phyloP scores from a whole-genome alignment of 2,888 invertebrate genomes.

The Morpho achilles region DNA sequence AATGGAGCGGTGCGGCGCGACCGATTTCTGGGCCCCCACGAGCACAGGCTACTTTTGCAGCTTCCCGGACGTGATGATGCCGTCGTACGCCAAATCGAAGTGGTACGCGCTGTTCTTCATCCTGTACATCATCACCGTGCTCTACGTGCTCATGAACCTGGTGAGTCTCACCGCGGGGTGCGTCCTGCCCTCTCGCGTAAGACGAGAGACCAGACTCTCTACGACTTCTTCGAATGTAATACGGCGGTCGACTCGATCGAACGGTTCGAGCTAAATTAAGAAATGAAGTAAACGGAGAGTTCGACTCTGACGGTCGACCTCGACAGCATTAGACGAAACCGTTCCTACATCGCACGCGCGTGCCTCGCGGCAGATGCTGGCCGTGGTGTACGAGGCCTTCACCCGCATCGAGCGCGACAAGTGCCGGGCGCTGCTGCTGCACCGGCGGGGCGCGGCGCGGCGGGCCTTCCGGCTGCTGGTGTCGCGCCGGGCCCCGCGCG shows the following conservation, averaged over 20 bases:
- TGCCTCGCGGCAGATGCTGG: conserved; percentile 82
- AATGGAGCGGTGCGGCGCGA: background rate
- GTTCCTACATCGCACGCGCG: no score
- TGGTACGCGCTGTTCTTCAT: conserved; percentile 94
- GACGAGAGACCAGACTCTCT: no score
- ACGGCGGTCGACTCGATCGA: background rate
- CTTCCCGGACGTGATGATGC: conserved; percentile 97
- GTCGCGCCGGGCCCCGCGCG: conserved; percentile 85
- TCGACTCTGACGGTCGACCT: no score
- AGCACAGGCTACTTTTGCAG: conserved; percentile 64
- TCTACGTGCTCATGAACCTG: conserved; percentile 94
- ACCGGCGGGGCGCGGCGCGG: conserved; percentile 89
- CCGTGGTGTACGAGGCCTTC: conserved; percentile 94
- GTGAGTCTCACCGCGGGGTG: conserved; percentile 62
- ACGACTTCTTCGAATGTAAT: no score
- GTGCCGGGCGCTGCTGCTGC: conserved; percentile 88
- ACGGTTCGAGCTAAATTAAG: background rate
- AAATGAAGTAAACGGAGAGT: no score
- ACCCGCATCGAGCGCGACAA: conserved; percentile 92
- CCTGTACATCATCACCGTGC: conserved; percentile 89
- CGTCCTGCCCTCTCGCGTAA: no score
- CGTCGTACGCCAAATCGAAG: conserved; percentile 87
- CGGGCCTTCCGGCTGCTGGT: conserved; percentile 90
- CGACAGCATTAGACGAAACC: no score
- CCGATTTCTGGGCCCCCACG: background rate